Evolutionary conservation across 2,797 vertebrate genomes (phyloP).

Genomic region (Pantherophis vulpinus): DNA sequence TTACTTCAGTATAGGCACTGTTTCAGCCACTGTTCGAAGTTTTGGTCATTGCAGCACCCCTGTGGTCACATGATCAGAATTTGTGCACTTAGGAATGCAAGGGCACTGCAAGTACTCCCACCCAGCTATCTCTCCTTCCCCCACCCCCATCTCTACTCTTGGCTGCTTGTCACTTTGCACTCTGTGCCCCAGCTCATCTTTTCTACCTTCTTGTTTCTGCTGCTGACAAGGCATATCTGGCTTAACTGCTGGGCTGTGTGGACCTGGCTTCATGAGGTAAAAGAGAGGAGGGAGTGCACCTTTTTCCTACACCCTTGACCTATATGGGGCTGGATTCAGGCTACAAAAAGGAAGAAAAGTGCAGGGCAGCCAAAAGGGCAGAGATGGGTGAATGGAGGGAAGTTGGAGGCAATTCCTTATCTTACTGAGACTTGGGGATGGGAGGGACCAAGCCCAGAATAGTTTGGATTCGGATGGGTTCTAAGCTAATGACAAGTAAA

Average conservation of each 20-base stretch:
- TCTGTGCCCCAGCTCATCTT: background rate
- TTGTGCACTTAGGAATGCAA: background rate
- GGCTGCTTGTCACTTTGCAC: background rate
- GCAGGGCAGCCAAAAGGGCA: background rate
- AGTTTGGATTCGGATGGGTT: background rate
- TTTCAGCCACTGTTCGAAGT: background rate
- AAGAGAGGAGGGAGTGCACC: background rate
- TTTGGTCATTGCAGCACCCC: background rate
- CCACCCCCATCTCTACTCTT: background rate
- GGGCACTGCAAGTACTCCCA: background rate
- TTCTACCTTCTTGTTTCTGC: background rate
- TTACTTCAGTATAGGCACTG: slow-evolving; percentile 13
- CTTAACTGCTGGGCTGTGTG: background rate
- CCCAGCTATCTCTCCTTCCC: background rate
- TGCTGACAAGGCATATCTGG: background rate
- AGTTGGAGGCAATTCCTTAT: background rate
- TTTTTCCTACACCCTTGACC: background rate
- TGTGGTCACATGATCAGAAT: background rate
- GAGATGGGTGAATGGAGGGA: background rate
- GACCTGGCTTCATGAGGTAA: background rate
- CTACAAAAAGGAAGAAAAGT: background rate
- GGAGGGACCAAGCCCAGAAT: background rate
- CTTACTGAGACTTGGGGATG: background rate
- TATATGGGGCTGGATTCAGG: background rate
- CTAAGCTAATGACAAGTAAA: background rate